Evolutionary conservation across 2,888 invertebrate genomes (phyloP), one percentile per base, ranked within the genome.

Genomic region (Silvanus unidentatus): DNA sequence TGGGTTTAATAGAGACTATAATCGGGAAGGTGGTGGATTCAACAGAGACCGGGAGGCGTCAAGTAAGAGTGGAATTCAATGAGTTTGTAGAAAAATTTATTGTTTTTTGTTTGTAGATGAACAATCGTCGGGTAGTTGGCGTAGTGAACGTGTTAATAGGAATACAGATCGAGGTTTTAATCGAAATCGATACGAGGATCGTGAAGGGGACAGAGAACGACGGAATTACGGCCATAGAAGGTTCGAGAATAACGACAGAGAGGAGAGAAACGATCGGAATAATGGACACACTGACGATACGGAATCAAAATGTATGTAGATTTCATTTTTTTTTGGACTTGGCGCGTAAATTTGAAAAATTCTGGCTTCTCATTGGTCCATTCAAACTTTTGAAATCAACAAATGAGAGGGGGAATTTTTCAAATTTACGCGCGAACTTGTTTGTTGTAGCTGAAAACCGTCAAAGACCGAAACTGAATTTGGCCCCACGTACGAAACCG

Each of bases 401-500:
- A n/a, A n/a, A n/a, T n/a, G n/a, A n/a, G n/a, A n/a, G n/a, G n/a
- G n/a, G n/a, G n/a, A n/a, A n/a, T n/a, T n/a, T n/a, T n/a, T n/a
- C n/a, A n/a, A n/a, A n/a, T n/a, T n/a, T n/a, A n/a, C n/a, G n/a
- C n/a, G n/a, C n/a, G n/a, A n/a, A n/a, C n/a, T n/a, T n/a, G n/a
- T n/a, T n/a, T n/a, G n/a, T n/a, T n/a, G n/a, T n/a, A n/a, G 28
- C 10, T 28, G 32, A 32, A 9, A 11, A n/a, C 5, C 78, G 81
- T 45, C 83, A 83, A 59, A 79, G 95, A 44, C 90, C 87, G 6
- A 87, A 86, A 68, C 68, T 96, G 58, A 80, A 86, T 53, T 73
- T 96, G 48, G 77, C 85, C 47, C 93, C 93, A 8, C 80, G 95
- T 39, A 84, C 89, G 1, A 81, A 84, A 57, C 89, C 92, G 1